Evolutionary conservation across 1,140 invertebrate genomes (phyloP), one percentile per base, ranked within the genome.

Genomic region (Eueides isabella): DNA sequence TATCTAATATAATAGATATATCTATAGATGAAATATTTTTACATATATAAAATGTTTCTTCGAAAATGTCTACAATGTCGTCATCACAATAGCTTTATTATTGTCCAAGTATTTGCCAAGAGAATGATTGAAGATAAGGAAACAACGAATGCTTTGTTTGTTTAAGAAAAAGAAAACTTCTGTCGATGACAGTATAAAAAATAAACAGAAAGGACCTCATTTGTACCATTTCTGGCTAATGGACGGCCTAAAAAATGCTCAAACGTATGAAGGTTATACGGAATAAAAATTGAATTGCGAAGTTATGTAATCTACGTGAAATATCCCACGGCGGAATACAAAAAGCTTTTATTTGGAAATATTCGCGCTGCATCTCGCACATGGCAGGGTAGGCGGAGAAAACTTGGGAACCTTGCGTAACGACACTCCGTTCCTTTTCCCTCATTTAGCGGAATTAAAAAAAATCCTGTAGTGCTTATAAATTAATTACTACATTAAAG

Each of bases 31-130:
- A n/a, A n/a, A 55, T 12, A 55, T 55, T 55, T 26, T 23, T 23
- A 2, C 48, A 55, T 26, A 55, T 11, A 55, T 44, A 44, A 16
- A 55, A 55, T 55, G 23, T 55, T 55, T 55, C 48, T 12, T 1
- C 1, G 19, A 23, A 38, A 38, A 26, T 26, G 48, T 55, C 48
- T n/a, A 33, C 28, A 64, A 71, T 62, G 16, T 61, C 41, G 62
- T 31, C 69, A 38, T 66, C 35, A 66, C 71, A 72, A 72, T 72
- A 16, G 63, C 41, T 48, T 67, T 67, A 67, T 55, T 28, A 23
- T 67, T 31, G 33, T 31, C 66, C 41, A 67, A 67, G 41, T 55
- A 31, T 67, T 67, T 55, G n/a, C 2, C 19, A 48, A 55, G 55
- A 67, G 44, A 67, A 67, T 67, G 26, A 48, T 48, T 23, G 38